Evolutionary conservation across 2,888 invertebrate species (phyloP), one percentile per base, ranked within the genome.

Genomic region (Archaeoteleia sp.): DNA sequence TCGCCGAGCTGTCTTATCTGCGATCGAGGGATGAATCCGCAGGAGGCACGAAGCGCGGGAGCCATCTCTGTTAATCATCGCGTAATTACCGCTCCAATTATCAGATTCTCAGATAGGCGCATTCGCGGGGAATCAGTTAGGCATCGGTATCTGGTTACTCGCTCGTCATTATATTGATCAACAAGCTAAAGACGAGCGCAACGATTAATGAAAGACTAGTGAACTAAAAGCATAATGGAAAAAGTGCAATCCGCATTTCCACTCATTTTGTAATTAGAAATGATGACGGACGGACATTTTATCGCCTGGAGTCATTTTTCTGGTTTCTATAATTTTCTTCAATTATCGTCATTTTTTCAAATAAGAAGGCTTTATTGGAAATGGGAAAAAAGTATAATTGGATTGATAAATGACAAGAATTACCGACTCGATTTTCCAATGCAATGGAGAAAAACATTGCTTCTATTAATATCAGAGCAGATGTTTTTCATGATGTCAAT

Each of bases 21-120:
- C 61, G 79, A 82, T 61, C 67, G 30, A 29, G 49, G 25, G 60
- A 54, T 54, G 40, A 70, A 49, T 62, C 74, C 55, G 74, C 74
- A 74, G 72, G 77, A 75, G 73, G 78, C 74, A 78, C 72, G 79
- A 77, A 79, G 82, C 82, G 83, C 84, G 82, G 84, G 81, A 84
- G 84, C 84, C 81, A 82, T 83, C 82, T 81, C 82, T 79, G 82
- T 84, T 84, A 83, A 84, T 84, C 84, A 84, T 83, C 82, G 81
- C 78, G 77, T 84, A 84, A 84, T 84, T 84, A 83, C 82, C 80
- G 78, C 78, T 81, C 78, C 79, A 81, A 83, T 84, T 83, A 84
- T 83, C 82, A 81, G 83, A 83, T 83, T 78, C 76, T 70, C 76
- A 81, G 82, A 83, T 84, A 82, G 74, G 74, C 73, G 77, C 69